Conservation (phyloP, 2,113 vertebrate species). For the Pogonocichla stellata region DNA sequence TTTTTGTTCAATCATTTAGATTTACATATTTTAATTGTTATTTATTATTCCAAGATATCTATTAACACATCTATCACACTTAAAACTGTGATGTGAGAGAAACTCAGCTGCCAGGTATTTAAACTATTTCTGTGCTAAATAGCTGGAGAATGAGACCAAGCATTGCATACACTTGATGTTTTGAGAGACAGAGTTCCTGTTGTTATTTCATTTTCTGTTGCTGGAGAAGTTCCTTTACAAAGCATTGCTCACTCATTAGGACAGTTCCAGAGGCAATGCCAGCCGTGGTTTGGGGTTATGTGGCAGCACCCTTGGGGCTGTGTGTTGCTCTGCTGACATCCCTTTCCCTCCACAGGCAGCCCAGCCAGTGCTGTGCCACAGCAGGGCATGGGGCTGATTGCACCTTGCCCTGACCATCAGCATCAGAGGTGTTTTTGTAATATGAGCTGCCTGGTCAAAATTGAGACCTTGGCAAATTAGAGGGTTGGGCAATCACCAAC, state of each 20-base stretch:
- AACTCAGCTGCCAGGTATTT: background rate
- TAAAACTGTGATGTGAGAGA: background rate
- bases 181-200: background rate
- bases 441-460: background rate
- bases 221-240: background rate
- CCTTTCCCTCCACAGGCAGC: background rate
- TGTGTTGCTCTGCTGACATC: rapidly evolving
- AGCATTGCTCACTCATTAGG: background rate
- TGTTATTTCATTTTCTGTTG: background rate
- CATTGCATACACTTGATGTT: background rate
- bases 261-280: rapidly evolving
- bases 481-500: background rate
- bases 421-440: rapidly evolving
- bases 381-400: background rate
- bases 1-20: background rate
- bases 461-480: rapidly evolving
- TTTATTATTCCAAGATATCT: background rate
- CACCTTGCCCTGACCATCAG: background rate
- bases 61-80: background rate
- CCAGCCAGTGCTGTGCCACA: rapidly evolving
- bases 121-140: background rate
- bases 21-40: background rate
- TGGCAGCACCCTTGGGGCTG: background rate
- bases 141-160: background rate
- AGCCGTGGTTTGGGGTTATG: rapidly evolving